Evolutionary conservation across 2,797 vertebrate species (phyloP), one percentile per base, ranked within the genome.

Genomic region (Salmo trutta): DNA sequence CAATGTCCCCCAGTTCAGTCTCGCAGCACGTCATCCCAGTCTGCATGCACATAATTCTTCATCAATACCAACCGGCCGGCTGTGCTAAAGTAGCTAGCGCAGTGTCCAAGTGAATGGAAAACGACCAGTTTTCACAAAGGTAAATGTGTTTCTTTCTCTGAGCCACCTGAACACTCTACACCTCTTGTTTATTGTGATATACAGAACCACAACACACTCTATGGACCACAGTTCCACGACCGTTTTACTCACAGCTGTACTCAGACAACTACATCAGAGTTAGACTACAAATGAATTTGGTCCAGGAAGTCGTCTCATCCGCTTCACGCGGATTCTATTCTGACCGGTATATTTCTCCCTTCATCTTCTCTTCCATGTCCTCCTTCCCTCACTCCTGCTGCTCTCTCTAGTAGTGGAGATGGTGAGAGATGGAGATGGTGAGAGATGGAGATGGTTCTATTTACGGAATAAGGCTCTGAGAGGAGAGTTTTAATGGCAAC

Each of bases 401-500:
- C 59, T 67, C 31, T 17, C 77, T 27, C 68, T 72, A 19, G 64
- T 68, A 68, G 33, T 6, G 29, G 66, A 16, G 31, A 56, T 14
- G 36, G 64, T 15, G 3, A 74, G 59, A 77, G 70, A 67, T 6
- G 29, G 29, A 16, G 29, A 56, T 12, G 36, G 52, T 15, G 3
- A 74, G 59, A 77, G 70, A 24, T 24, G 24, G 24, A 24, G 24
- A 24, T 24, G 71, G 56, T 75, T 78, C 71, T 76, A n/a, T 86
- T 81, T 79, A 75, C 71, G 21, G 21, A 71, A 36, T 64, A 64
- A 81, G 73, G 77, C 36, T 66, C 73, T 79, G 70, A 77, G 70
- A 33, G 14, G 15, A 67, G 71, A 78, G 78, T 79, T 80, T 88
- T 81, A 81, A 86, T 68, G 74, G 85, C 73, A 83, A 81, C 77